A percentile compares a stretch with the other conserved stretches of the same genome.
These are phyloP conservation scores for Panthera leo DNA, from an alignment of 2,113 vertebrate species.

Conservation along the genomic window DNA sequence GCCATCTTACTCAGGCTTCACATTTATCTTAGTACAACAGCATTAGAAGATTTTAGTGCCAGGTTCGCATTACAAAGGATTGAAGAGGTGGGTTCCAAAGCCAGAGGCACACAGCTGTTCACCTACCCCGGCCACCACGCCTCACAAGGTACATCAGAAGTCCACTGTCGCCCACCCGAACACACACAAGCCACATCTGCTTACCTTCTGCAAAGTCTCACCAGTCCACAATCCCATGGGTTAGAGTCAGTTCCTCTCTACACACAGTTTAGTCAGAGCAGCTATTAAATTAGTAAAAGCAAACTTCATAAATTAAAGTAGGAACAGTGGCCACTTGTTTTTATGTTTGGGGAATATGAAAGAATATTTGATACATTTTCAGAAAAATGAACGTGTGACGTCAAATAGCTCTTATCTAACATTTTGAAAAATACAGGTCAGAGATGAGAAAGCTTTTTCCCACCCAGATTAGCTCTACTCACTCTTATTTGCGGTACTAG, in stretches of 20 bases:
- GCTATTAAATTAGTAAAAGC: slow-evolving; percentile 25
- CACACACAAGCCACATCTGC: not conserved
- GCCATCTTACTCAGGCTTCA: slow-evolving; percentile 48
- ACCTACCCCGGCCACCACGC: not conserved
- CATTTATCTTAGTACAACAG: slow-evolving; percentile 66
- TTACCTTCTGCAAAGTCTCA: slow-evolving; percentile 45
- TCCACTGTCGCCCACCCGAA: not conserved
- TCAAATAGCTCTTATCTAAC: slow-evolving; percentile 10
- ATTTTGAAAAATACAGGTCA: not conserved
- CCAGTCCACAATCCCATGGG: not conserved
- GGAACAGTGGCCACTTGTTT: slow-evolving; percentile 39
- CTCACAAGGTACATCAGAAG: not conserved
- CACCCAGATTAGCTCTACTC: not conserved
- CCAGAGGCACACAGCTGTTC: slow-evolving; percentile 56
- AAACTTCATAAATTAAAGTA: slow-evolving; percentile 56
- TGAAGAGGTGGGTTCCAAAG: slow-evolving; percentile 59
- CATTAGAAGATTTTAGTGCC: not conserved
- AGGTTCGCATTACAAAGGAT: slow-evolving; percentile 43
- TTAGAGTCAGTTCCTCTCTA: slow-evolving; percentile 37
- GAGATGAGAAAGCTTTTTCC: not conserved
- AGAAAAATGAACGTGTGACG: slow-evolving; percentile 14
- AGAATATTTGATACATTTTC: slow-evolving; percentile 38
- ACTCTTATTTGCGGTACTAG: not conserved
- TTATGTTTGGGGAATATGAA: not conserved
- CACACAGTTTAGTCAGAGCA: not conserved